A percentile compares a stretch with the other conserved stretches of the same genome.
phyloP scores from a whole-genome alignment of 2,797 vertebrate species.

The Cynopterus sphinx region DNA sequence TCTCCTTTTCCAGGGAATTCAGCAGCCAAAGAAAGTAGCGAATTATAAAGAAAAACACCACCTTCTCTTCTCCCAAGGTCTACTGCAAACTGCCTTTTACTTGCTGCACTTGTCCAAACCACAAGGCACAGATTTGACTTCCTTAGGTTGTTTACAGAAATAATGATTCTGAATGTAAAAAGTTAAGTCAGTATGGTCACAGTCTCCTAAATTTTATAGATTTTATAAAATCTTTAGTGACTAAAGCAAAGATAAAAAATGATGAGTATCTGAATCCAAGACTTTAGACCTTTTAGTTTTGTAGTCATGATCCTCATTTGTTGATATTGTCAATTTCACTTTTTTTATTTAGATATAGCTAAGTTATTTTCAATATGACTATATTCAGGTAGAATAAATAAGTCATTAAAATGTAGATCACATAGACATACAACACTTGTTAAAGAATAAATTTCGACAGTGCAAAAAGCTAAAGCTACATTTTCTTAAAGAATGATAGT shows the following conservation, averaged over 20 bases:
- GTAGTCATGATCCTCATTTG: neutral
- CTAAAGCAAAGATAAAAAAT: neutral
- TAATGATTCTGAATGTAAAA: neutral
- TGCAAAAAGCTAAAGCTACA: constrained; percentile 46
- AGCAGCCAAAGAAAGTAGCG: neutral
- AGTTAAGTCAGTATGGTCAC: neutral
- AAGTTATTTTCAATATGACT: neutral
- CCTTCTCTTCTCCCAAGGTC: neutral
- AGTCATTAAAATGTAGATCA: constrained; percentile 19
- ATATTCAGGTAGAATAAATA: neutral
- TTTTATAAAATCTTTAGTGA: neutral
- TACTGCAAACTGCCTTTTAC: neutral
- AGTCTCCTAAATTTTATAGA: neutral
- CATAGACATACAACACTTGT: neutral
- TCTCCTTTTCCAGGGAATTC: neutral
- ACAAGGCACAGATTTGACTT: neutral
- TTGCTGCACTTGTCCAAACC: neutral
- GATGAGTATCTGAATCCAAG: neutral
- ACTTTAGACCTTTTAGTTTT: neutral
- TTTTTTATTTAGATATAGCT: constrained; percentile 28
- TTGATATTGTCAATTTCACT: neutral
- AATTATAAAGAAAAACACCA: neutral
- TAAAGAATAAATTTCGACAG: constrained; percentile 59
- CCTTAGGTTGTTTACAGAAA: neutral
- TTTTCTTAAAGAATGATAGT: constrained; percentile 59